Conservation (phyloP, 2,797 vertebrate genomes). For the Spatula versicolor region DNA sequence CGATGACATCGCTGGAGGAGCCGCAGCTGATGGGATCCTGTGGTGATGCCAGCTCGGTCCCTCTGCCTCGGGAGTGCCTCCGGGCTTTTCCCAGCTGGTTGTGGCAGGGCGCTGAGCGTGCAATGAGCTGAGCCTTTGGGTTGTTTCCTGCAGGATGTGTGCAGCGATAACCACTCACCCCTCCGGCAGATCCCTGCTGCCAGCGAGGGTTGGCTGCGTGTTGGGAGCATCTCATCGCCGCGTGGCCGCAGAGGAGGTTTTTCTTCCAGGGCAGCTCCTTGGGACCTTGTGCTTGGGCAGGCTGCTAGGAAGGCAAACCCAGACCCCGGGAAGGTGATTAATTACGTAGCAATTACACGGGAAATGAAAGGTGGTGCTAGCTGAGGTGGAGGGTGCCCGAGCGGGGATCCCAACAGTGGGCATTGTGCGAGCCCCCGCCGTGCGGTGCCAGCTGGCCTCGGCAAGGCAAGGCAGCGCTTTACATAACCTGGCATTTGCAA, state of each 20-base stretch:
- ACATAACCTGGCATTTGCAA: conserved; percentile 50
- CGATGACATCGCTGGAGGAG: background rate
- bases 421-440: background rate
- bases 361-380: background rate
- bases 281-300: background rate
- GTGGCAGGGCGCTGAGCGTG: background rate
- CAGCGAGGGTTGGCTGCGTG: background rate
- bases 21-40: background rate
- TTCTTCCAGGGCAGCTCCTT: background rate
- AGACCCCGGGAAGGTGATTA: background rate
- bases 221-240: background rate
- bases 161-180: background rate
- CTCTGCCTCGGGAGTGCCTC: background rate
- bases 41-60: background rate
- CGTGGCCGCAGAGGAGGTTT: no score
- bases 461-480: background rate
- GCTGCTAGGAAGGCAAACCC: background rate
- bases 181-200: background rate
- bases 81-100: background rate
- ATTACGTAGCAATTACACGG: background rate
- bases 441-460: conserved; percentile 27
- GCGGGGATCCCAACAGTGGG: background rate
- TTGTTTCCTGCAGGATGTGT: background rate
- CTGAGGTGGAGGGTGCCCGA: background rate
- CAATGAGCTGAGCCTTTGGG: background rate